These are phyloP conservation scores for Melanargia galathea DNA, from an alignment of 2,888 invertebrate species.

Conservation along the genomic window DNA sequence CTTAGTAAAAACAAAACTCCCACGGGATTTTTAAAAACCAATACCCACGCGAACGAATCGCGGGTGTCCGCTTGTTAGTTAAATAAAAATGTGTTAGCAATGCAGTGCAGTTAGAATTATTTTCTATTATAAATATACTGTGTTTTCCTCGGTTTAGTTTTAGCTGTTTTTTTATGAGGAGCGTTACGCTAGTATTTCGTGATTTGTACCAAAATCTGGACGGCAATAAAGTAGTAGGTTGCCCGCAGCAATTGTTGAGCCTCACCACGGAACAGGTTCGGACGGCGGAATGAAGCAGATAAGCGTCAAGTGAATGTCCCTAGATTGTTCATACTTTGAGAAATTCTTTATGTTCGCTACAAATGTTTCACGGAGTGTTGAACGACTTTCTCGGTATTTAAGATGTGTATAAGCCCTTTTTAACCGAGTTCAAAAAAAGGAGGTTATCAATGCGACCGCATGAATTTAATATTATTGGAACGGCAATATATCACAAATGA, in stretches of 20 bases:
- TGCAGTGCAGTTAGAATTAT: no score
- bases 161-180: neutral
- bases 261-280: constrained; percentile 69
- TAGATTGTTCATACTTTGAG: constrained; percentile 32
- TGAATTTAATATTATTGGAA: no score
- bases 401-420: neutral
- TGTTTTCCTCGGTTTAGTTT: no score
- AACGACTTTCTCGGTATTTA: neutral
- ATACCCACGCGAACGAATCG: no score
- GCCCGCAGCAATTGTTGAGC: constrained; percentile 74
- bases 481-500: no score
- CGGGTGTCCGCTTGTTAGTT: no score
- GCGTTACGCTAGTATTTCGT: constrained; percentile 22
- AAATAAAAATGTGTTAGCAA: no score
- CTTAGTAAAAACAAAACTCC: no score
- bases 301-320: constrained; percentile 51
- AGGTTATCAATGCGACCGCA: no score
- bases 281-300: constrained; percentile 66
- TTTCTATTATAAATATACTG: no score
- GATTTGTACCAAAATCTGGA: constrained; percentile 47
- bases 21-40: no score
- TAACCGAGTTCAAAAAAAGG: no score
- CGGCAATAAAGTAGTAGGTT: constrained; percentile 73
- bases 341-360: constrained; percentile 21
- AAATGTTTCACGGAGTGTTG: constrained; percentile 11